These are phyloP conservation scores for Sprattus sprattus DNA, from an alignment of 2,113 vertebrate species.

Conservation along the genomic window DNA sequence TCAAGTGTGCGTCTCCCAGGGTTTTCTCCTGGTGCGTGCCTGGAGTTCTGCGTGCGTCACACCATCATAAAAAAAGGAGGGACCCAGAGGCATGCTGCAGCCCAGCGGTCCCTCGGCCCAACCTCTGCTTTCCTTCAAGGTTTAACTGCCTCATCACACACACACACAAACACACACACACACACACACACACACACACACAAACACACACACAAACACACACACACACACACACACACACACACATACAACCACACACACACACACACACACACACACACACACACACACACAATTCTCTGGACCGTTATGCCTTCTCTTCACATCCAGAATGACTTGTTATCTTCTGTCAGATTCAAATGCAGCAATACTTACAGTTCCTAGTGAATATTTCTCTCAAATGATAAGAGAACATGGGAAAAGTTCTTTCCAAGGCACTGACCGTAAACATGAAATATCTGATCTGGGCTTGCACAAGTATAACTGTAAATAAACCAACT, in stretches of 20 bases:
- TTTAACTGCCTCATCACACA: neutral
- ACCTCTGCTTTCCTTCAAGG: neutral
- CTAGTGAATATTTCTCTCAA: neutral
- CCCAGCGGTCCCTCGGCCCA: neutral
- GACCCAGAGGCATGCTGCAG: neutral
- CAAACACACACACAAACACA: neutral
- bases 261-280: neutral
- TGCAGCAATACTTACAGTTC: neutral
- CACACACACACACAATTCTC: neutral
- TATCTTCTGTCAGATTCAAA: neutral
- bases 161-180: neutral
- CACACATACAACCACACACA: neutral
- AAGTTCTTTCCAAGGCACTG: neutral
- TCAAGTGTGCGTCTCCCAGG: neutral
- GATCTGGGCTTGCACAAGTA: neutral
- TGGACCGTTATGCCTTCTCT: neutral
- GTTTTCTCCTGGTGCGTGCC: neutral
- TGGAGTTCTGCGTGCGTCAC: slow-evolving; percentile 20
- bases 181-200: neutral
- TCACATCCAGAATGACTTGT: neutral
- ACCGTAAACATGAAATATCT: neutral
- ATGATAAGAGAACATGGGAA: neutral
- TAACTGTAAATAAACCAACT: neutral
- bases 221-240: neutral
- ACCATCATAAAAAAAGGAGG: slow-evolving; percentile 28